Conservation (phyloP, 2,113 vertebrate species). For the Caracal caracal region DNA sequence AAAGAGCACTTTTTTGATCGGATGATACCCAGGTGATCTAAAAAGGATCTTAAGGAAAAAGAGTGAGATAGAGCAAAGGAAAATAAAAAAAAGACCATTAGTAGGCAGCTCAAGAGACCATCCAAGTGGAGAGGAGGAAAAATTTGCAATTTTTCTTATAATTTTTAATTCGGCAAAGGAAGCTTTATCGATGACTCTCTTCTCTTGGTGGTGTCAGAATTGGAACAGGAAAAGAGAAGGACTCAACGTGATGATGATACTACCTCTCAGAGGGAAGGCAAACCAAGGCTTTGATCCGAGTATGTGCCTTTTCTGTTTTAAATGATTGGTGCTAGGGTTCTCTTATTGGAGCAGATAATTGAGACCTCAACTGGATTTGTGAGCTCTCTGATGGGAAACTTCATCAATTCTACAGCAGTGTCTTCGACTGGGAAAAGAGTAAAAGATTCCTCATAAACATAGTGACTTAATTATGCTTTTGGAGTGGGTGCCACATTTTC, state of each 20-base stretch:
- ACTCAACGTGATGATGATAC: neutral
- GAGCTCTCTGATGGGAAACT: neutral
- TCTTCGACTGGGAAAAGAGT: neutral
- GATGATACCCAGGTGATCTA: neutral
- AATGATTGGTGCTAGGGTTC: neutral
- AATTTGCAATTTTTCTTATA: neutral
- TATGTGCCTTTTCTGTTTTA: neutral
- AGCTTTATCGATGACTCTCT: neutral
- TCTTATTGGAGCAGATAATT: neutral
- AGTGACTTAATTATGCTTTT: neutral
- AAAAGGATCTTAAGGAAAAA: neutral
- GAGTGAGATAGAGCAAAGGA: neutral
- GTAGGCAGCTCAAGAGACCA: neutral
- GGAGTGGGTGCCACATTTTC: neutral
- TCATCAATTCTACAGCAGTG: neutral
- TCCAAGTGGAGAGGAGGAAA: neutral
- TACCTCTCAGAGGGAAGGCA: neutral
- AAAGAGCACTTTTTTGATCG: neutral
- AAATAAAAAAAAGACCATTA: neutral
- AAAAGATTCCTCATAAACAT: neutral
- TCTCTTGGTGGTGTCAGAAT: neutral
- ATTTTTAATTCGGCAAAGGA: neutral
- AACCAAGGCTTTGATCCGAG: neutral
- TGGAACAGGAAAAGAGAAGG: neutral
- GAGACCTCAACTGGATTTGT: neutral